Evolutionary conservation across 1,140 invertebrate genomes (phyloP).

Genomic region (Brachionus calyciflorus): DNA sequence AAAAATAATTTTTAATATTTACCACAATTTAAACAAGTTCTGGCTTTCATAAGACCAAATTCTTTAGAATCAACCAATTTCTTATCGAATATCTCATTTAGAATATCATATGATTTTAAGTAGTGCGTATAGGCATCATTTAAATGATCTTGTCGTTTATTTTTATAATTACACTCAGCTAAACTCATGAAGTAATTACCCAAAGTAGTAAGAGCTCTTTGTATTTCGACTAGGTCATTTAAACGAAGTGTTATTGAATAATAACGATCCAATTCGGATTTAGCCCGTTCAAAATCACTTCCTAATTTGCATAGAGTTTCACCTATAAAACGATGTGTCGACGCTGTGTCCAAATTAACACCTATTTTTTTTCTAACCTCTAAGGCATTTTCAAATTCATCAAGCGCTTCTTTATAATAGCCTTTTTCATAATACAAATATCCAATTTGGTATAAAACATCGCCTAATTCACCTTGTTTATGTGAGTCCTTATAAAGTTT

Average conservation of each 20-base stretch:
- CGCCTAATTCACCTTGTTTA: background rate
- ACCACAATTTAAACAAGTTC: slow-evolving; percentile 43
- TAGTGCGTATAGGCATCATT: slow-evolving; percentile 39
- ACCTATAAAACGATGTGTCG: slow-evolving; percentile 37
- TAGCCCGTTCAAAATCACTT: slow-evolving; percentile 24
- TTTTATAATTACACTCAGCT: slow-evolving; percentile 41
- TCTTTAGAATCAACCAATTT: slow-evolving; percentile 44
- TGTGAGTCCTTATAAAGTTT: slow-evolving; percentile 37
- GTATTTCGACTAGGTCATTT: slow-evolving; percentile 35
- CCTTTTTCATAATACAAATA: slow-evolving; percentile 41
- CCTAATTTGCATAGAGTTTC: slow-evolving; percentile 41
- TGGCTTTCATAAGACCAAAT: slow-evolving; percentile 38
- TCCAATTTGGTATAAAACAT: slow-evolving; percentile 33
- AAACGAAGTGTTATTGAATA: slow-evolving; percentile 20
- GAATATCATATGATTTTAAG: slow-evolving; percentile 35
- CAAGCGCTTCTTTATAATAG: slow-evolving; percentile 39
- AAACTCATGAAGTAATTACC: slow-evolving; percentile 44
- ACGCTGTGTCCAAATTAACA: background rate
- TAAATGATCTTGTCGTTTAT: slow-evolving; percentile 27
- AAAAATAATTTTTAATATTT: background rate
- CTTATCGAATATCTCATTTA: slow-evolving; percentile 27
- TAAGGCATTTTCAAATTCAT: slow-evolving; percentile 32
- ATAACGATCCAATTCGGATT: slow-evolving; percentile 34
- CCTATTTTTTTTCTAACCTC: background rate
- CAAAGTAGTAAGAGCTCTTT: slow-evolving; percentile 33